phyloP scores from a whole-genome alignment of 2,888 invertebrate genomes.

The Pyrochroa serraticornis region DNA sequence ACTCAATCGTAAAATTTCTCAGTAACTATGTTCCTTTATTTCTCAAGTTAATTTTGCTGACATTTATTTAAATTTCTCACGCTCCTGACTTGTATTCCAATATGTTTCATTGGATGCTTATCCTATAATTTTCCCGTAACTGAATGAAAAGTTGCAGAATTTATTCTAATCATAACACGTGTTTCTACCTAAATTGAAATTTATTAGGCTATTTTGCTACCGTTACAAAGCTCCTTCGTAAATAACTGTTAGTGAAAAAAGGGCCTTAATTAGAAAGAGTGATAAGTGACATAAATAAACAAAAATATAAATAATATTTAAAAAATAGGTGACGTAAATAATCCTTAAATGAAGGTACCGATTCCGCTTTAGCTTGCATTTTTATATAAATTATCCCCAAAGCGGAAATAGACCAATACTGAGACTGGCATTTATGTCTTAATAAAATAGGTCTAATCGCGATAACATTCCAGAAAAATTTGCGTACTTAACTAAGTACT shows the following conservation, averaged over 20 bases:
- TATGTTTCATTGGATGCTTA: background rate
- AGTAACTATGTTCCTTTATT: conserved; percentile 8
- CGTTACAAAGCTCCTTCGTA: background rate
- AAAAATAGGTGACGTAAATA: conserved; percentile 23
- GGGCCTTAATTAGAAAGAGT: conserved; percentile 8
- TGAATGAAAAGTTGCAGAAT: background rate
- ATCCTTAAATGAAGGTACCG: conserved; percentile 32
- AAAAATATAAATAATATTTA: conserved; percentile 25
- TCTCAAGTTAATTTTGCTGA: background rate
- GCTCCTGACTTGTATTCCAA: background rate
- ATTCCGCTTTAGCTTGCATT: conserved; percentile 35
- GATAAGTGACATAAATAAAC: conserved; percentile 17
- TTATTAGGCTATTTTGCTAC: conserved; percentile 2
- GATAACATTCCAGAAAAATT: conserved; percentile 40
- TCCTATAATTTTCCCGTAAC: too few relatives aligned
- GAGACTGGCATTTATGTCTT: conserved; percentile 43
- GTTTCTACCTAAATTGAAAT: background rate
- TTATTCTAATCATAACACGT: conserved; percentile 6
- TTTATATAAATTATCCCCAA: conserved; percentile 40
- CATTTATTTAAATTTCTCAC: background rate
- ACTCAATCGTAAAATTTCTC: conserved; percentile 13
- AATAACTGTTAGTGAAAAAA: background rate
- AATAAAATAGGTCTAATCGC: conserved; percentile 42
- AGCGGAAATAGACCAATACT: conserved; percentile 34
- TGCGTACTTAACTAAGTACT: conserved; percentile 31